A percentile compares a stretch with the other conserved stretches of the same genome.
Conservation (phyloP, 2,797 vertebrate genomes). For the Micropoecilia bifurca region DNA sequence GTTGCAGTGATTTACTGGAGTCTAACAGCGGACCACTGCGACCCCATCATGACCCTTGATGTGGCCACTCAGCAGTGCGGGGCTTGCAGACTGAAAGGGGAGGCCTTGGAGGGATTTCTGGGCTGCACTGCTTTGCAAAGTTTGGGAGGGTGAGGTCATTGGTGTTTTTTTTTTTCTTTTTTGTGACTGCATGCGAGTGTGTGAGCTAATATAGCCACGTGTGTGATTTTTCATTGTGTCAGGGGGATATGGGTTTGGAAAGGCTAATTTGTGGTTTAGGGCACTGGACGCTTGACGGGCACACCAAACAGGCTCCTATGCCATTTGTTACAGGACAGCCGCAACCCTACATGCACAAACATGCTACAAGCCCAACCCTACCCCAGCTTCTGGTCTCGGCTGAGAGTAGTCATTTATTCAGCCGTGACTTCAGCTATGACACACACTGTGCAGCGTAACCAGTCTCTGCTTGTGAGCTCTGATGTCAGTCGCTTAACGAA, state of each 20-base stretch:
- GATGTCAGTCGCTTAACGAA: conserved; percentile 14
- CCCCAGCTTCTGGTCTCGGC: conserved; percentile 6
- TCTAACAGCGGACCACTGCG: conserved; percentile 52
- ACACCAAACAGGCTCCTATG: conserved; percentile 62
- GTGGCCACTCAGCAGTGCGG: conserved; percentile 68
- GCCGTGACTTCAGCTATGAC: conserved; percentile 45
- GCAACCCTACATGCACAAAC: conserved; percentile 53
- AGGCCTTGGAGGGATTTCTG: conserved; percentile 71
- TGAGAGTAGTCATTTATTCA: conserved; percentile 56
- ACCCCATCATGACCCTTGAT: conserved; percentile 68
- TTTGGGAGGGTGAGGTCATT: conserved; percentile 68
- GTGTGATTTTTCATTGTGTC: conserved; percentile 71
- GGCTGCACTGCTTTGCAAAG: conserved; percentile 55
- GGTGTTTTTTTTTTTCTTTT: conserved; percentile 11
- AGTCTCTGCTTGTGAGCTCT: conserved; percentile 45
- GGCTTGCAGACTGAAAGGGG: conserved; percentile 66
- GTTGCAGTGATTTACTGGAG: conserved; percentile 57
- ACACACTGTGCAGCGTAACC: conserved; percentile 33
- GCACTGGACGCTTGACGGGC: conserved; percentile 68
- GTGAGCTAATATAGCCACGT: conserved; percentile 40
- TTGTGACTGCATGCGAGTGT: conserved; percentile 26
- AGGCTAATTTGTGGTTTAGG: conserved; percentile 80
- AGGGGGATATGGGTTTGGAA: conserved; percentile 72
- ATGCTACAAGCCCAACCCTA: conserved; percentile 25
- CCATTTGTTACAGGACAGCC: conserved; percentile 59